These are phyloP conservation scores for Notodonta dromedarius DNA, from an alignment of 2,888 invertebrate genomes.

Conservation along the genomic window DNA sequence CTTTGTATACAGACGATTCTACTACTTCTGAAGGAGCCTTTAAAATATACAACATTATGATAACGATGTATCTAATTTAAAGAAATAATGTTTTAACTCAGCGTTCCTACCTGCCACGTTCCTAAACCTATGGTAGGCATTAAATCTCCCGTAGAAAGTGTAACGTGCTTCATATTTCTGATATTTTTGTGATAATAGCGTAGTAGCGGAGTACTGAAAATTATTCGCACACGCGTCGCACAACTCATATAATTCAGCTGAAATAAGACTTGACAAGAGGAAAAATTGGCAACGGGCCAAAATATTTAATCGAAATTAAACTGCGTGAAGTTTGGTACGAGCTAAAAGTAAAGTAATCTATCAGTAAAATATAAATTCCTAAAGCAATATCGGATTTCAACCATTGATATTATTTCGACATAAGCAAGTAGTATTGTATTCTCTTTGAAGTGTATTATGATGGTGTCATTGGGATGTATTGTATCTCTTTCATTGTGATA, in stretches of 20 bases:
- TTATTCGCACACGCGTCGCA: constrained; percentile 40
- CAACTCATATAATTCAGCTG: constrained; percentile 52
- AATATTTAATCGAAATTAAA: constrained; percentile 16
- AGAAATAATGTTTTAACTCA: neutral
- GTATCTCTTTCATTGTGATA: constrained; percentile 1
- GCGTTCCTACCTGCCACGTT: constrained; percentile 86
- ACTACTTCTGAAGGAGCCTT: constrained; percentile 87
- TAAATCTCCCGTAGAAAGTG: constrained; percentile 74
- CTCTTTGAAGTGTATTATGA: too few relatives aligned
- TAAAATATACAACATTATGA: constrained; percentile 11
- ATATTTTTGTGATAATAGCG: constrained; percentile 48
- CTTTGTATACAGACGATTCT: constrained; percentile 85
- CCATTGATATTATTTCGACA: too few relatives aligned
- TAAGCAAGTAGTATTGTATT: too few relatives aligned
- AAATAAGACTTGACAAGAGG: constrained; percentile 51
- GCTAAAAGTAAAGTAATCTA: neutral
- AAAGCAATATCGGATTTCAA: too few relatives aligned
- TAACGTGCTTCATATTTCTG: constrained; percentile 73
- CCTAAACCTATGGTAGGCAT: constrained; percentile 90
- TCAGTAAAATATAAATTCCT: neutral
- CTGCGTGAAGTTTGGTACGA: neutral
- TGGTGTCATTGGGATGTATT: too few relatives aligned
- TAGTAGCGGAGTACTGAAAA: constrained; percentile 38
- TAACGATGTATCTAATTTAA: neutral
- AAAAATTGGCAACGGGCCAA: constrained; percentile 67